These are phyloP conservation scores for Yponomeuta plumbellus DNA, from an alignment of 2,888 invertebrate genomes.

Conservation along the genomic window DNA sequence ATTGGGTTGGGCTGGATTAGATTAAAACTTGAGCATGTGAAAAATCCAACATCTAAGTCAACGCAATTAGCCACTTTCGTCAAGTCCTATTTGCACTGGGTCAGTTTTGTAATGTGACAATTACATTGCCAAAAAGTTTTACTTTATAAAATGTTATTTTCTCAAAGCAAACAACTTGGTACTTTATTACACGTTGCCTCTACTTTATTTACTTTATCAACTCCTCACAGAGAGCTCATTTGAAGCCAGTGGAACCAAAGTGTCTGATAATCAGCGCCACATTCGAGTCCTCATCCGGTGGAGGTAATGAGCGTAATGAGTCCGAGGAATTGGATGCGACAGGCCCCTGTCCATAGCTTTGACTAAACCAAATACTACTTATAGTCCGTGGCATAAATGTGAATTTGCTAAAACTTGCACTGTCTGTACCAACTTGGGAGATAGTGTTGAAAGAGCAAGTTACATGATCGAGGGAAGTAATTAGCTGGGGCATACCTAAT, in stretches of 20 bases:
- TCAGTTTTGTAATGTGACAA: too few species aligned
- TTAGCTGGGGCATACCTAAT: not conserved
- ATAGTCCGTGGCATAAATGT: not conserved
- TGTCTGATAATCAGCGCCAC: not conserved
- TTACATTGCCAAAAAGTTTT: too few species aligned
- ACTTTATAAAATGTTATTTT: too few species aligned
- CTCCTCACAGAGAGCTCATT: not conserved
- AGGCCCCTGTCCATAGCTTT: slow-evolving; percentile 30
- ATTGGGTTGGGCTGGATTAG: too few species aligned
- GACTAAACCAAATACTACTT: not conserved
- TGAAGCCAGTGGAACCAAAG: not conserved
- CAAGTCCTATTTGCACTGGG: too few species aligned
- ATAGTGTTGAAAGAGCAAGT: not conserved
- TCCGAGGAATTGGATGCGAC: slow-evolving; percentile 35
- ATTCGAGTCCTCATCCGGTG: not conserved
- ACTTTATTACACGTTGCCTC: not conserved
- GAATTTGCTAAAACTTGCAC: not conserved
- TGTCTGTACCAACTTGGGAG: not conserved
- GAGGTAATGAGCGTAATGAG: slow-evolving; percentile 40
- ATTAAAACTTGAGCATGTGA: too few species aligned
- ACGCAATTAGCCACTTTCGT: too few species aligned
- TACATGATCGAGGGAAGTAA: not conserved
- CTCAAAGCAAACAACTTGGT: not conserved
- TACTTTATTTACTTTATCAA: not conserved
- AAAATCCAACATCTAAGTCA: too few species aligned